These are phyloP conservation scores for Hydrocynus forskahlii DNA, from an alignment of 2,797 vertebrate species.

Conservation along the genomic window DNA sequence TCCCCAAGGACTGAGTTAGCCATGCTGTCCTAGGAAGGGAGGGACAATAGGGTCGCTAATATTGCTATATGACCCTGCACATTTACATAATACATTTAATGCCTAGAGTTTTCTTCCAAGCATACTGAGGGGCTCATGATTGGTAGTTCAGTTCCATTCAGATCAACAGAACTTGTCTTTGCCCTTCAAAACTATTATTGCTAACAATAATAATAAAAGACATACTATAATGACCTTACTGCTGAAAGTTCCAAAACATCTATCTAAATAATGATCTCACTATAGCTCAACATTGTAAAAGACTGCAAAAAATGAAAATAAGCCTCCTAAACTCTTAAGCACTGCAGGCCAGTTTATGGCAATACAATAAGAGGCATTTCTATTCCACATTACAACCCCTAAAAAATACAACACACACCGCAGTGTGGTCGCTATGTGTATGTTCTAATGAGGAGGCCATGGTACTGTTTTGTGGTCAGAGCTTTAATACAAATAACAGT, in stretches of 20 bases:
- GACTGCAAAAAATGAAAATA: background rate
- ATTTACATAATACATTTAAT: constrained; percentile 1
- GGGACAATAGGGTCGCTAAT: constrained; percentile 25
- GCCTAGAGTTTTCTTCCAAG: constrained; percentile 6
- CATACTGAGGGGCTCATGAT: constrained; percentile 16
- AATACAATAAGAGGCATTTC: background rate
- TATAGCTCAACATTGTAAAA: background rate
- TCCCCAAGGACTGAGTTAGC: constrained; percentile 27
- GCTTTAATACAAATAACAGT: constrained; percentile 27
- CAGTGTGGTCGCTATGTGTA: background rate
- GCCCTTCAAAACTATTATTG: background rate
- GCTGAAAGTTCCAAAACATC: background rate
- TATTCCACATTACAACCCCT: too few relatives aligned
- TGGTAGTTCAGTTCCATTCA: background rate
- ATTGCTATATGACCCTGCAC: constrained; percentile 10
- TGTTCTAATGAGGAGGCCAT: background rate
- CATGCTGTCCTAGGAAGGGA: constrained; percentile 24
- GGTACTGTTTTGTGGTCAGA: constrained; percentile 3
- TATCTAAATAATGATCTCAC: background rate
- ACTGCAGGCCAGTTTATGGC: background rate
- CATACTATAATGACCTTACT: background rate
- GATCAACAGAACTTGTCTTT: background rate
- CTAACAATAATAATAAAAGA: background rate
- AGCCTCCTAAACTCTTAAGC: background rate
- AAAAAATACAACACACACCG: background rate